Evolutionary conservation across 1,140 invertebrate genomes (phyloP), one percentile per base, ranked within the genome.

Genomic region (Drosophila suzukii): DNA sequence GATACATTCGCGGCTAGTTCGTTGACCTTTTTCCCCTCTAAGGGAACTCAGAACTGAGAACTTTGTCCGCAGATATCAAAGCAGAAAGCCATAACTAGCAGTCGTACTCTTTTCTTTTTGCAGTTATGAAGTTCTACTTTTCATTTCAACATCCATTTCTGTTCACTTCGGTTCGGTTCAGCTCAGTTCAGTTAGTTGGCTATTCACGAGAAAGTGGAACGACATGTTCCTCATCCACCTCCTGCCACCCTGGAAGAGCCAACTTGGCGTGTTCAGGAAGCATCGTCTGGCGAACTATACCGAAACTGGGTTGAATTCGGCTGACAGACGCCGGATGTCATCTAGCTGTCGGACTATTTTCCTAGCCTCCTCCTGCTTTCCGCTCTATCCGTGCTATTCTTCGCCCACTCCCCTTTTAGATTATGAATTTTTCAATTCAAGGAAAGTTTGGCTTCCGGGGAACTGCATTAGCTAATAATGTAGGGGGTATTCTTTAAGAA

Each of bases 201-300:
- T 71, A 88, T 86, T 88, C 84, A 86, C 47, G 61, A 51, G 67
- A 83, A 86, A 82, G 76, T 88, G 83, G 83, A 83, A 86, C 83
- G 71, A 88, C 82, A 75, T 85, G 77, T 58, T 65, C 53, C 62
- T 49, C 62, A n/a, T 32, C 27, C 39, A 11, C 50, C 62, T 30
- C 39, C 59, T 36, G 27, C 6, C 7, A 11, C 39, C 13, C 15
- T 38, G 24, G 32, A 2, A 27, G 30, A n/a, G 36, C 13, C 54
- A 58, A 47, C 30, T 68, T 75, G 72, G 72, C 73, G 55, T 76
- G 73, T 76, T 67, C 73, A 76, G 73, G 73, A 76, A 76, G 73
- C 73, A 76, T 76, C 73, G 54, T 76, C 73, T 72, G 68, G 47
- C 61, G 38, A 53, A 62, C 47, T 15, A 27, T 34, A 43, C 59